These are phyloP conservation scores for Sebastes miniatus DNA, from an alignment of 2,797 vertebrate genomes.

Conservation along the genomic window DNA sequence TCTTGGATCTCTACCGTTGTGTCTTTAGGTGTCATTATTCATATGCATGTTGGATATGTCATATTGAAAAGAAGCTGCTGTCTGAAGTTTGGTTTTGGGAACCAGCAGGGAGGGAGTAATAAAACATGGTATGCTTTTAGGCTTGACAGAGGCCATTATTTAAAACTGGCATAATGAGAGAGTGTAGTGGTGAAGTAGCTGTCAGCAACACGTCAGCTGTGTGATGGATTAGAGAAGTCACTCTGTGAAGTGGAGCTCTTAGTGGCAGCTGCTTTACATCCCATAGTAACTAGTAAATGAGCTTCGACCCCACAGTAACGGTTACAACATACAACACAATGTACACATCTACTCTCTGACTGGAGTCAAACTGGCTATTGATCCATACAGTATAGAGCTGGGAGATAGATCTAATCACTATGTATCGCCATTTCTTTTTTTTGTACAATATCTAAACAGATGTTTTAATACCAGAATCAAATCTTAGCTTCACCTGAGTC, in stretches of 20 bases:
- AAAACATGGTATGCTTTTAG: constrained; percentile 46
- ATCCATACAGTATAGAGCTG: not conserved
- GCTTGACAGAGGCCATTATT: constrained; percentile 56
- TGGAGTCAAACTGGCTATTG: not conserved
- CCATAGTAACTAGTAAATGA: no score
- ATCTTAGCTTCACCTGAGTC: no score
- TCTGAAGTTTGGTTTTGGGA: not conserved
- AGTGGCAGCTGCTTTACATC: not conserved
- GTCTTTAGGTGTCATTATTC: not conserved
- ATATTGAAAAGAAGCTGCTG: constrained; percentile 7
- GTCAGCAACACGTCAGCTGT: constrained; percentile 31
- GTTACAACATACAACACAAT: no score
- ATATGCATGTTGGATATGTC: not conserved
- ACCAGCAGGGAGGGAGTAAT: constrained; percentile 1
- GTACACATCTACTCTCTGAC: no score
- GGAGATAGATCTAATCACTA: no score
- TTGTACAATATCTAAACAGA: no score
- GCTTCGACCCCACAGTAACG: no score
- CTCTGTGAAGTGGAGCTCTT: constrained; percentile 13
- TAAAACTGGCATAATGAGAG: constrained; percentile 41
- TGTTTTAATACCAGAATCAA: no score
- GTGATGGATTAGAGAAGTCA: constrained; percentile 45
- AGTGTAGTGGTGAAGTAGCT: constrained; percentile 40
- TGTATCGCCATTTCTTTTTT: no score
- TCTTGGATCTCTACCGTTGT: not conserved